Evolutionary conservation across 2,797 vertebrate species (phyloP), one percentile per base, ranked within the genome.

Genomic region (Chaetodon trifasciatus): DNA sequence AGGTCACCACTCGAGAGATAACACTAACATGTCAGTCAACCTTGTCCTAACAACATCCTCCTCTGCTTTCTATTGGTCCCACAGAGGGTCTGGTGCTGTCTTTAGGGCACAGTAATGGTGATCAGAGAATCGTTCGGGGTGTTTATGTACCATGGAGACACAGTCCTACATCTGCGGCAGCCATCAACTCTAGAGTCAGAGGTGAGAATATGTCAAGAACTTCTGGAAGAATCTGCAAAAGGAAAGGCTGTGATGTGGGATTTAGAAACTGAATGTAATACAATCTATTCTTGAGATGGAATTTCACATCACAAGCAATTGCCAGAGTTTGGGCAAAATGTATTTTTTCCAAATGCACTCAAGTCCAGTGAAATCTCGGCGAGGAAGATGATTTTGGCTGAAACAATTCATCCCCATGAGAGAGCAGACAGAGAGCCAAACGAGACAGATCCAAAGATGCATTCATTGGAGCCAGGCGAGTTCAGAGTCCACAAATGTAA

Each of bases 121-220:
- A 82, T 86, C 72, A 76, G 78, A 86, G 75, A 81, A 81, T 13
- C 50, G 53, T 72, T 60, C 8, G 19, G 65, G 60, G 75, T 46
- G 37, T 88, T 88, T 88, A 89, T 83, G 84, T 89, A 78, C 70
- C 87, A 63, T 46, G 37, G 74, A 85, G 80, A 87, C 56, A 13
- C 16, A 42, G 81, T 75, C 68, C 71, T 55, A 75, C 89, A 89
- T 91, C 89, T 91, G 92, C 58, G 23, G 67, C 71, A 49, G 78
- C 73, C 78, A 90, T 92, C 83, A 89, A 78, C 73, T 42, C 55
- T 40, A 7, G 6, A 84, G 68, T 74, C 53, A 17, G 9, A 60
- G 80, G 82, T 89, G 71, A 65, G 60, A 56, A 46, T 63, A 83
- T 71, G 67, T 66, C 16, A 0, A 42, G 56, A 78, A 68, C 17